Percentiles rank a stretch among this genome's conserved stretches.
Evolutionary conservation across 64 coral and sea anemone genomes (phyloP).

Genomic region (Acropora tenuis): DNA sequence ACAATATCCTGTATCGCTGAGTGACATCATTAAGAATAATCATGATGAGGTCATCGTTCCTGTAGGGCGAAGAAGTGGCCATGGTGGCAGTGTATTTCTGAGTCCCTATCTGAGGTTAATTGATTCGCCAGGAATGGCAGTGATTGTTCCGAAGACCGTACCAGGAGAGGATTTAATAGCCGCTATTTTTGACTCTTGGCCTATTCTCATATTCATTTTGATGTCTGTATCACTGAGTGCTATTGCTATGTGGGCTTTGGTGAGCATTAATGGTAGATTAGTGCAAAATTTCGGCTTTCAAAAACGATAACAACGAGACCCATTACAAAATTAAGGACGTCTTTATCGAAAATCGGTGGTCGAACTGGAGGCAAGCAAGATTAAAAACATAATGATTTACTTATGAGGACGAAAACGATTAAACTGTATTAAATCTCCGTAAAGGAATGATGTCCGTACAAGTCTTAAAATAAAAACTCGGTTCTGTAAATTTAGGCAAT

Average conservation of each 20-base stretch:
- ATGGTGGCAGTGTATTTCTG: constrained; percentile 27
- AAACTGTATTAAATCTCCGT: too few species aligned
- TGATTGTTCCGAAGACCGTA: constrained; percentile 57
- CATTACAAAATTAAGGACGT: too few species aligned
- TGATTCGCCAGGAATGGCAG: constrained; percentile 74
- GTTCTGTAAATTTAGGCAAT: too few species aligned
- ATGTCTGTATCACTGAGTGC: constrained; percentile 76
- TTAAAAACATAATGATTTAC: too few species aligned
- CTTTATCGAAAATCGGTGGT: too few species aligned
- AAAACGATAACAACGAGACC: too few species aligned
- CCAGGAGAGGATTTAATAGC: constrained; percentile 74
- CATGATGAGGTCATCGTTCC: constrained; percentile 47
- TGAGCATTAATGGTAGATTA: constrained; percentile 19
- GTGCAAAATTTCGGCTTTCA: too few species aligned
- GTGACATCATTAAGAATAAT: not conserved
- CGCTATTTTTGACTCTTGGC: constrained; percentile 84
- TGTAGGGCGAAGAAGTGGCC: constrained; percentile 47
- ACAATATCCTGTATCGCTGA: not conserved
- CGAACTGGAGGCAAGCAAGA: too few species aligned
- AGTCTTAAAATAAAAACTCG: too few species aligned
- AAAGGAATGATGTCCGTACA: too few species aligned
- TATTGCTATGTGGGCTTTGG: constrained; percentile 76
- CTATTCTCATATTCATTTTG: constrained; percentile 85
- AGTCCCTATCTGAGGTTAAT: constrained; percentile 62
- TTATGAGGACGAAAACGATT: too few species aligned